Evolutionary conservation across 2,888 invertebrate species (phyloP).

Genomic region (Drosophila pseudotakahashii): DNA sequence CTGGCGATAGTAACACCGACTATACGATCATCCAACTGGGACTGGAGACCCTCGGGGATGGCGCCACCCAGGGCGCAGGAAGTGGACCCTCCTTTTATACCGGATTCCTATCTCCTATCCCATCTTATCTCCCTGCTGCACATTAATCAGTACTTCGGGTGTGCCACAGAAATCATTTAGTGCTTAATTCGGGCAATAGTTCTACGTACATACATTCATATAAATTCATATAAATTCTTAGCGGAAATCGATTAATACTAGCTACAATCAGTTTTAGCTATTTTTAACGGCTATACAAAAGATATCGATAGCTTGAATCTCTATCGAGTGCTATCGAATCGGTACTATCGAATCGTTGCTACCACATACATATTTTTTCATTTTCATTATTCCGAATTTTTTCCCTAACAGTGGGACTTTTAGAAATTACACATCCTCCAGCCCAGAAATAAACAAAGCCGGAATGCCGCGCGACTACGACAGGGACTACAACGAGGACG

Average conservation of each 20-base stretch:
- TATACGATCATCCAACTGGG: constrained; percentile 79
- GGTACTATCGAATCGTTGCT: neutral
- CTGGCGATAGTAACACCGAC: constrained; percentile 74
- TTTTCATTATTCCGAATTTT: constrained; percentile 21
- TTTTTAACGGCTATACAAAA: neutral
- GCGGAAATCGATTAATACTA: neutral
- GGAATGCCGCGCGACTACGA: constrained; percentile 83
- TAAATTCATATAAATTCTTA: too few relatives aligned
- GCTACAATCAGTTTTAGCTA: neutral
- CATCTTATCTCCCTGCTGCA: too few relatives aligned
- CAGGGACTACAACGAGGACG: constrained; percentile 82
- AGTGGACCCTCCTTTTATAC: neutral
- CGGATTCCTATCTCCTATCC: too few relatives aligned
- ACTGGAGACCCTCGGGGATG: constrained; percentile 66
- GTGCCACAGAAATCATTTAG: too few relatives aligned
- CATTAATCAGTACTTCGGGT: too few relatives aligned
- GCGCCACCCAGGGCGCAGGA: constrained; percentile 67
- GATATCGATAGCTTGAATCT: neutral
- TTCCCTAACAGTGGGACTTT: constrained; percentile 12
- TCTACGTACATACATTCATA: too few relatives aligned
- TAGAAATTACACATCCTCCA: neutral
- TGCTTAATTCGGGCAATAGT: too few relatives aligned
- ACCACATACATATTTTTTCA: constrained; percentile 42
- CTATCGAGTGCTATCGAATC: constrained; percentile 1
- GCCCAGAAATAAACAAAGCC: neutral